phyloP scores from a whole-genome alignment of 1,140 invertebrate genomes.

The Sarcophaga peregrina region DNA sequence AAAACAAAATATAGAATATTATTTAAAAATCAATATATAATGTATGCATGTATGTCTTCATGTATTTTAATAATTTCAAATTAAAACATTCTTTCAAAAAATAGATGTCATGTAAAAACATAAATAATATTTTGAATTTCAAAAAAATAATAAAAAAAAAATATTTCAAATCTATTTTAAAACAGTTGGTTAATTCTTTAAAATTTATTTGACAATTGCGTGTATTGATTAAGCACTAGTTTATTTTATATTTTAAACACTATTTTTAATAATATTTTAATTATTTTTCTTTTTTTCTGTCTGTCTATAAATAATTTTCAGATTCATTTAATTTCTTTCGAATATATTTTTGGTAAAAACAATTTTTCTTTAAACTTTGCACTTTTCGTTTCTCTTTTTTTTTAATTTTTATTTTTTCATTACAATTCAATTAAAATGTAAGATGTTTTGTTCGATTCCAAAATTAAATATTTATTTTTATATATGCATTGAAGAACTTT shows the following conservation, averaged over 20 bases:
- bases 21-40: background rate
- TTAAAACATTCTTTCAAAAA: background rate
- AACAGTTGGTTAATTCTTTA: background rate
- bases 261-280: conserved; percentile 3
- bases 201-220: background rate
- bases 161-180: background rate
- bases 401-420: conserved; percentile 6
- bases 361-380: conserved; percentile 20
- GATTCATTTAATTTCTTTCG: background rate
- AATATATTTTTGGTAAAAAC: background rate
- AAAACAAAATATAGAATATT: background rate
- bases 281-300: conserved; percentile 22
- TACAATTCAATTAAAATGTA: background rate
- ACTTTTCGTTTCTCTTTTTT: conserved; percentile 13
- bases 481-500: no score
- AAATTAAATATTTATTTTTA: no score
- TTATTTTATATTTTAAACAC: background rate
- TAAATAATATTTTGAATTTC: background rate
- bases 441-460: no score
- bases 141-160: background rate
- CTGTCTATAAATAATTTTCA: background rate
- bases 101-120: background rate
- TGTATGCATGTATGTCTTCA: no score
- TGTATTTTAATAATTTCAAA: no score
- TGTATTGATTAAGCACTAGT: background rate